A percentile compares a stretch with the other conserved stretches of the same genome.
phyloP scores from a whole-genome alignment of 2,888 invertebrate species.

The Dromius quadrimaculatus region DNA sequence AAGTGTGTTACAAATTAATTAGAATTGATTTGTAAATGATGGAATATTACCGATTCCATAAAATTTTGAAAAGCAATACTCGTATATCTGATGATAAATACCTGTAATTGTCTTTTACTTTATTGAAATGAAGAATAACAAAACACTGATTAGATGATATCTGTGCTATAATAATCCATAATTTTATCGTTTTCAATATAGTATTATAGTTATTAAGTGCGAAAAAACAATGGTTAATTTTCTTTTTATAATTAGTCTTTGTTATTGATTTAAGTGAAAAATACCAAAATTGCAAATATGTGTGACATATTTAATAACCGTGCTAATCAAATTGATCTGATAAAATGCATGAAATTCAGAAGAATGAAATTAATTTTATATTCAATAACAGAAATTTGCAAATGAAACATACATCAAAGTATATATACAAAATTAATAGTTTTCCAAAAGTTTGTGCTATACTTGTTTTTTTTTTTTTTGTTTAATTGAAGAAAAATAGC shows the following conservation, averaged over 20 bases:
- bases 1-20: constrained; percentile 29
- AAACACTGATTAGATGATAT: constrained; percentile 21
- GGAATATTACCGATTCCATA: constrained; percentile 22
- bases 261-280: constrained; percentile 24
- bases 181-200: constrained; percentile 2
- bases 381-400: too few relatives aligned
- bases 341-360: neutral
- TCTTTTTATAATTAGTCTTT: constrained; percentile 23
- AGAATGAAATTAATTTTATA: neutral
- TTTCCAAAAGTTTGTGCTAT: neutral
- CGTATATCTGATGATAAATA: neutral
- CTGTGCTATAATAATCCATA: neutral
- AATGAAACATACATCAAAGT: too few relatives aligned
- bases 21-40: constrained; percentile 35
- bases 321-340: constrained; percentile 12
- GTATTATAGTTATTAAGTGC: constrained; percentile 17
- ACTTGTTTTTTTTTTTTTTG: neutral
- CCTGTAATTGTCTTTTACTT: constrained; percentile 16
- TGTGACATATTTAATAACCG: constrained; percentile 30
- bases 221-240: constrained; percentile 27
- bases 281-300: constrained; percentile 13
- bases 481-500: too few relatives aligned
- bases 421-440: neutral
- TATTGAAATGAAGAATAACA: constrained; percentile 14
- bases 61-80: constrained; percentile 10